Percentiles rank a stretch among this genome's conserved stretches.
These are phyloP conservation scores for Isoperla grammatica DNA, from an alignment of 2,888 invertebrate genomes.

Conservation along the genomic window DNA sequence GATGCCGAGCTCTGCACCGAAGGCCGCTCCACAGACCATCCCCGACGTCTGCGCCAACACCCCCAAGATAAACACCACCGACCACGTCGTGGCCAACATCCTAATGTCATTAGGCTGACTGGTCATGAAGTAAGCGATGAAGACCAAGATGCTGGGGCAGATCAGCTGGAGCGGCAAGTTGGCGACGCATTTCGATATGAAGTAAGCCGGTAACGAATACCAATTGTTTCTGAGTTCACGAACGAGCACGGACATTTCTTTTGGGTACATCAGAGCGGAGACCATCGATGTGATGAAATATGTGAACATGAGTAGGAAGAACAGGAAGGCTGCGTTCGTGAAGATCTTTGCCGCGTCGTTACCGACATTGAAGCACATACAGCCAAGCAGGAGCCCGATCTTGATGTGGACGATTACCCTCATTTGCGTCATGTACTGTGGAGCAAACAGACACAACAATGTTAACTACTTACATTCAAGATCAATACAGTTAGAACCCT, in stretches of 20 bases:
- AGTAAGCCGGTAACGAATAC: slow-evolving; percentile 67
- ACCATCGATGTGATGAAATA: slow-evolving; percentile 60
- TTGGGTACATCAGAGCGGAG: slow-evolving; percentile 59
- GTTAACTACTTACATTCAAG: not conserved
- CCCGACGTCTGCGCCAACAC: slow-evolving; percentile 74
- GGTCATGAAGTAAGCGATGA: slow-evolving; percentile 73
- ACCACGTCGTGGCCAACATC: slow-evolving; percentile 59
- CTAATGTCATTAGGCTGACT: slow-evolving; percentile 61
- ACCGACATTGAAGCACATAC: slow-evolving; percentile 55
- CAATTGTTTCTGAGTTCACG: slow-evolving; percentile 72
- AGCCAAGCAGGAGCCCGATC: slow-evolving; percentile 53
- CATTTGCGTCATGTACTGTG: slow-evolving; percentile 45
- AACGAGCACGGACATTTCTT: slow-evolving; percentile 64
- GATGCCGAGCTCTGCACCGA: slow-evolving; percentile 54
- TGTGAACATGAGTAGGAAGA: slow-evolving; percentile 55
- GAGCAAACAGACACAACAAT: not conserved
- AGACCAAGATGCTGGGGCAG: slow-evolving; percentile 65
- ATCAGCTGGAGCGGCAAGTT: slow-evolving; percentile 71
- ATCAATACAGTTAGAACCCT: too few relatives aligned
- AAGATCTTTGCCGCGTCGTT: slow-evolving; percentile 48
- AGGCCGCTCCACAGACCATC: slow-evolving; percentile 65
- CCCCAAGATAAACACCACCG: slow-evolving; percentile 60
- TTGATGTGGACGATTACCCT: slow-evolving; percentile 49
- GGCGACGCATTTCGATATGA: slow-evolving; percentile 65
- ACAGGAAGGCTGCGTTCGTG: slow-evolving; percentile 54